Base-by-base conservation (phyloP, 2,113 vertebrate species). In the Peucedramus taeniatus region DNA sequence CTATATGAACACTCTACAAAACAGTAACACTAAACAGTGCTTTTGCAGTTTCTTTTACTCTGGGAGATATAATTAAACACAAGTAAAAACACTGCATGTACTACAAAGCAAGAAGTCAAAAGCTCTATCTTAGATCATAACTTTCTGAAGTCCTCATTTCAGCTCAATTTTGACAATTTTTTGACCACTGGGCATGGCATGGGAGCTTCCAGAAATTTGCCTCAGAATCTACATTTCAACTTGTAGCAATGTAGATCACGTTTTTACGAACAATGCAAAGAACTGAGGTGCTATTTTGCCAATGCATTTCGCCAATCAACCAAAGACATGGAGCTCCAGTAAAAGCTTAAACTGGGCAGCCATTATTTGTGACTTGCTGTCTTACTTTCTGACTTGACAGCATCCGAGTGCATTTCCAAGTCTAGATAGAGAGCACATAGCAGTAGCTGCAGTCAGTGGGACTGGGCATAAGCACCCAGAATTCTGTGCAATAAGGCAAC, bases 161-260 rank as follows among this genome's bases (percentile, higher is more conserved):
- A 72, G 19, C 40, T 44, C 27, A 72, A 39, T 83, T 93, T 72
- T 76, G 15, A 30, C 57, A 74, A 64, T 21, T 92, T 45, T 77
- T 57, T 75, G 22, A 45, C 22, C 28, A 71, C 47, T 39, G 54
- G 19, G 61, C 35, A 61, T 9, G 9, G 18, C 42, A 61, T 10
- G 7, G 26, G 13, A 71, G 50, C 76, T 79, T 50, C 17, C 56
- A 79, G 26, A 27, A 56, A 78, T 35, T 7, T 65, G 42, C 23
- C 42, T 82, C 47, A 66, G n/a, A 87, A 91, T 13, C 56, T 75
- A 22, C 27, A 75, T 49, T 85, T 59, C 56, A 57, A 33, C 13
- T 65, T 53, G 22, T 3, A 44, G 51, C 39, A 91, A 45, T 7
- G 51, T 1, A 13, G 23, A 70, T 68, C 33, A 53, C 0, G 0